phyloP scores from a whole-genome alignment of 2,888 invertebrate species.

The Diplolepis rosae region DNA sequence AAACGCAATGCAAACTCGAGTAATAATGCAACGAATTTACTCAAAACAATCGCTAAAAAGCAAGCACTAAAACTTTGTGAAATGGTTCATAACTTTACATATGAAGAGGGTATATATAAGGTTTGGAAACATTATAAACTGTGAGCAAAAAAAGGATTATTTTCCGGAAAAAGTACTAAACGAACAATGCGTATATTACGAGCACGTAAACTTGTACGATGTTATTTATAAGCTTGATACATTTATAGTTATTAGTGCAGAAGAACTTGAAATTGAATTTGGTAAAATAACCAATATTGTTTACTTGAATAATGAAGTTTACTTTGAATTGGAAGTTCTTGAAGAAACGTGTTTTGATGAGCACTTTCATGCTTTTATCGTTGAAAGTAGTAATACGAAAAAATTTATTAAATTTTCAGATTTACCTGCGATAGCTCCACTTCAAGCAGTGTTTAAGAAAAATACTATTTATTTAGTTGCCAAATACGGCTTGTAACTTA shows the following conservation, averaged over 20 bases:
- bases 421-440: no score
- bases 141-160: no score
- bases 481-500: no score
- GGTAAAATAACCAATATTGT: neutral
- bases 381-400: no score
- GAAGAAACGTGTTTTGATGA: neutral
- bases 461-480: no score
- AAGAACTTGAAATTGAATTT: neutral
- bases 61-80: constrained; percentile 39
- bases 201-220: neutral
- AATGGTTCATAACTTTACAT: constrained; percentile 30
- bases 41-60: constrained; percentile 44
- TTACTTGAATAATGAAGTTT: neutral
- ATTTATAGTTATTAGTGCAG: neutral
- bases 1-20: constrained; percentile 15
- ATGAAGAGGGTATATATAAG: neutral
- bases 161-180: neutral
- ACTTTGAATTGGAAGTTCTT: neutral
- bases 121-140: neutral
- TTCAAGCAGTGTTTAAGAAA: no score
- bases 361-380: neutral
- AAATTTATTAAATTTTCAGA: no score
- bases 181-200: neutral
- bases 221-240: neutral
- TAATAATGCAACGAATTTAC: constrained; percentile 33